Evolutionary conservation across 2,888 invertebrate species (phyloP).

Genomic region (Scaeva pyrastri): DNA sequence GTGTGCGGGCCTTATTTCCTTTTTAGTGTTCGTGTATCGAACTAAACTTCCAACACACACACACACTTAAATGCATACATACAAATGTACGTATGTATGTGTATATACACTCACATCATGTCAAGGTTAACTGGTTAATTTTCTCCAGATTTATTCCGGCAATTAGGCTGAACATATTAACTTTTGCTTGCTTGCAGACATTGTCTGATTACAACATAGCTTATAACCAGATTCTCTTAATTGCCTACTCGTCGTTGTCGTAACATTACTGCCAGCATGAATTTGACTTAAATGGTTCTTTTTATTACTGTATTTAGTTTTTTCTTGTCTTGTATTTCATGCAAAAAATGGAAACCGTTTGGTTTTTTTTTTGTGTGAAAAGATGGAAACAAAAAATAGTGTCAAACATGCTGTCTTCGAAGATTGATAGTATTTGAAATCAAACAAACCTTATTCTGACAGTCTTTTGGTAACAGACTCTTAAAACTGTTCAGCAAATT

Average conservation of each 20-base stretch:
- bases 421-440: too few species aligned
- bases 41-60: background rate
- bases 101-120: conserved; percentile 7
- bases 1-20: conserved; percentile 3
- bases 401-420: too few species aligned
- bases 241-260: conserved; percentile 7
- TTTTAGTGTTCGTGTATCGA: background rate
- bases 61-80: background rate
- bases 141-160: conserved; percentile 62
- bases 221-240: conserved; percentile 54
- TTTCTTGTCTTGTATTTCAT: background rate
- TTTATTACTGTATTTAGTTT: background rate
- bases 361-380: background rate
- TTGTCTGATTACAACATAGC: conserved; percentile 49
- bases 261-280: conserved; percentile 23
- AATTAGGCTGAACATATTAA: conserved; percentile 55
- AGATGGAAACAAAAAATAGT: background rate
- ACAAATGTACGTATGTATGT: too few species aligned
- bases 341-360: background rate
- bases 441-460: too few species aligned
- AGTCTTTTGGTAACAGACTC: too few species aligned
- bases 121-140: conserved; percentile 62
- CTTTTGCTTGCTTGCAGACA: conserved; percentile 31
- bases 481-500: too few species aligned
- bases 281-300: conserved; percentile 15